phyloP scores from a whole-genome alignment of 2,888 invertebrate genomes.

The Molorchus minor region DNA sequence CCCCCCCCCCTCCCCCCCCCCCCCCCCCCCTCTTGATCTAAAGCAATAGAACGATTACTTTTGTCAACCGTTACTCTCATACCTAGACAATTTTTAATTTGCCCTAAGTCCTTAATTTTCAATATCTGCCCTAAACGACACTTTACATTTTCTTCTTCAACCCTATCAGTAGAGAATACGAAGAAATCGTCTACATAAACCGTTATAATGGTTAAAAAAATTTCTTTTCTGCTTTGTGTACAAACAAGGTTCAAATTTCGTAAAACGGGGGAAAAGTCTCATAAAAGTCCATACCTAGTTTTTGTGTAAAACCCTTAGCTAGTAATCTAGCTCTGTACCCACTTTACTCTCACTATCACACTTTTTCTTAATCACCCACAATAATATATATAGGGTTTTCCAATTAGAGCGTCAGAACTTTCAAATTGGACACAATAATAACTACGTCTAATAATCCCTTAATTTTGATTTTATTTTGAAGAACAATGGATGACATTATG shows the following conservation, averaged over 20 bases:
- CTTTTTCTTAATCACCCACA: neutral
- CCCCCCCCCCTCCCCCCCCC: too few species aligned
- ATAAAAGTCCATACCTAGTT: too few species aligned
- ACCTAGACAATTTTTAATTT: constrained; percentile 33
- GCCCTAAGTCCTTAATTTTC: neutral
- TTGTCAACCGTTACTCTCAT: constrained; percentile 31
- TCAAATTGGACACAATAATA: too few species aligned
- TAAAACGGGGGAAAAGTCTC: constrained; percentile 44
- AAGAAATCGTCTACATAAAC: neutral
- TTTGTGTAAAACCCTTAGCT: too few species aligned
- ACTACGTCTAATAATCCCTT: too few species aligned
- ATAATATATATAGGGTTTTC: too few species aligned
- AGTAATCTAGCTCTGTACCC: constrained; percentile 36
- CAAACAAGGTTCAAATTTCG: constrained; percentile 39
- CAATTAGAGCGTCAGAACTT: too few species aligned
- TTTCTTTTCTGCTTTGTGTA: constrained; percentile 32
- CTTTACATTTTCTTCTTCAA: too few species aligned
- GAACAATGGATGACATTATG: too few species aligned
- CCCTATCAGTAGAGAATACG: neutral
- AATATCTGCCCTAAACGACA: neutral
- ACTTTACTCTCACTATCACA: constrained; percentile 28
- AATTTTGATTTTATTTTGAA: too few species aligned
- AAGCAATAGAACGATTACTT: constrained; percentile 22
- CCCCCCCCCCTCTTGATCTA: too few species aligned
- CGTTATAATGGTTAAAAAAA: too few species aligned